Evolutionary conservation across 2,113 vertebrate genomes (phyloP), one percentile per base, ranked within the genome.

Genomic region (Strix uralensis): DNA sequence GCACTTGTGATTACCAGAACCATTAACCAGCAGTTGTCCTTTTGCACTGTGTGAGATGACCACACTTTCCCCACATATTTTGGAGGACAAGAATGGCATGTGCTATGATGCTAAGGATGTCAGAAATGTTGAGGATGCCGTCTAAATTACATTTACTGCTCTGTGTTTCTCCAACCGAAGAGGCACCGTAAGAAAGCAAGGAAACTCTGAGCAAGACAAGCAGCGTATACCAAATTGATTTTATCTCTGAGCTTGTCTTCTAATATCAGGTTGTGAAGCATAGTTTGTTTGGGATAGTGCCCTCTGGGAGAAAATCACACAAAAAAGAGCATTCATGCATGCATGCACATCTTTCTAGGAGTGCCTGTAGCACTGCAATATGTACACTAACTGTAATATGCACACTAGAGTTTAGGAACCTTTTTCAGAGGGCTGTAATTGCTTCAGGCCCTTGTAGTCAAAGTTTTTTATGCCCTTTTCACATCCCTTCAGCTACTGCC

Each of bases 51-150:
- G 30, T 85, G 73, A 92, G 70, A 94, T 30, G 71, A 86, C 70
- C 74, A 85, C 84, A 82, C 54, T 96, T 97, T 90, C 67, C 83
- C 66, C 61, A 51, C 58, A 61, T 92, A 73, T 66, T 97, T 67
- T 90, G 40, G 27, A 97, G 95, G 62, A 71, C 70, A 88, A 80
- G 89, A 96, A 95, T 92, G 79, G 67, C 75, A 96, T 90, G 89
- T 95, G 66, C 66, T 95, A 26, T 87, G 74, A 91, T 58, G 29
- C 62, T 88, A 54, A 81, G 58, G 66, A 92, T 79, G 74, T 87
- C 49, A 81, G 77, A 91, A 93, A 89, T 92, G 78, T 77, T 94
- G 86, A 87, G 44, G 44, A 89, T 79, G 81, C 57, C 57, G 89
- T 96, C 94, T 85, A 84, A 96, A 94, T 95, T 92, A 81, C 88